Conservation (phyloP, 2,888 invertebrate genomes). For the Drosophila siamana region DNA sequence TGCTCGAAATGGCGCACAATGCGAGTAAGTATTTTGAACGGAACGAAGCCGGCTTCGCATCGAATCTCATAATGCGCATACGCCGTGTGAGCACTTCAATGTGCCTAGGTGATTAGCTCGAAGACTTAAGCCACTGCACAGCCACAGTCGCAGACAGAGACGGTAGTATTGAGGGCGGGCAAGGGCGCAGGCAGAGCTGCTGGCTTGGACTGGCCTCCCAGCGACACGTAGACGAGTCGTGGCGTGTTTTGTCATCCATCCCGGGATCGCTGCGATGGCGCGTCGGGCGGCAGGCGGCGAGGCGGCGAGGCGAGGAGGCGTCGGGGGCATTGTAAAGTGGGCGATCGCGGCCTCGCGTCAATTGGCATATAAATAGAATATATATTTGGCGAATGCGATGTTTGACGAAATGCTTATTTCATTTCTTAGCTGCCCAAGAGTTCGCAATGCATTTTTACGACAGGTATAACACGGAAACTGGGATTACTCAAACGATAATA, state of each 20-base stretch:
- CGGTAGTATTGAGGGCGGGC: neutral
- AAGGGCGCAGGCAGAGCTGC: neutral
- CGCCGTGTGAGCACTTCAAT: slow-evolving; percentile 21
- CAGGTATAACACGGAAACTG: neutral
- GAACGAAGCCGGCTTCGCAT: slow-evolving; percentile 2
- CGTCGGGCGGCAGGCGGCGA: neutral
- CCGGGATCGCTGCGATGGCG: slow-evolving; percentile 3
- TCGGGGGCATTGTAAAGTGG: slow-evolving; percentile 49
- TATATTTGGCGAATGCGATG: slow-evolving; percentile 52
- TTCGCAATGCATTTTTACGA: neutral
- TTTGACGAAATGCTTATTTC: slow-evolving; percentile 32
- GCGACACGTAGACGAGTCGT: slow-evolving; percentile 34
- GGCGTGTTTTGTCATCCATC: slow-evolving; percentile 35
- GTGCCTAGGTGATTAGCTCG: slow-evolving; percentile 31
- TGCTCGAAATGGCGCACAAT: slow-evolving; percentile 13
- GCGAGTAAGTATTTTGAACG: neutral
- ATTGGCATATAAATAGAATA: slow-evolving; percentile 74
- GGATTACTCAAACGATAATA: neutral
- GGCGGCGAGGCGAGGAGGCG: neutral
- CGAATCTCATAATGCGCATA: slow-evolving; percentile 21
- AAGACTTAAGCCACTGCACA: slow-evolving; percentile 20
- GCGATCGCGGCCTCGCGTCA: slow-evolving; percentile 67
- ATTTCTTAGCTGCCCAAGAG: slow-evolving; percentile 26
- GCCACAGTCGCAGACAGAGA: too few relatives aligned
- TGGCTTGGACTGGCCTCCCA: slow-evolving; percentile 34